These are phyloP conservation scores for Apoda limacodes DNA, from an alignment of 2,888 invertebrate genomes.

Conservation along the genomic window DNA sequence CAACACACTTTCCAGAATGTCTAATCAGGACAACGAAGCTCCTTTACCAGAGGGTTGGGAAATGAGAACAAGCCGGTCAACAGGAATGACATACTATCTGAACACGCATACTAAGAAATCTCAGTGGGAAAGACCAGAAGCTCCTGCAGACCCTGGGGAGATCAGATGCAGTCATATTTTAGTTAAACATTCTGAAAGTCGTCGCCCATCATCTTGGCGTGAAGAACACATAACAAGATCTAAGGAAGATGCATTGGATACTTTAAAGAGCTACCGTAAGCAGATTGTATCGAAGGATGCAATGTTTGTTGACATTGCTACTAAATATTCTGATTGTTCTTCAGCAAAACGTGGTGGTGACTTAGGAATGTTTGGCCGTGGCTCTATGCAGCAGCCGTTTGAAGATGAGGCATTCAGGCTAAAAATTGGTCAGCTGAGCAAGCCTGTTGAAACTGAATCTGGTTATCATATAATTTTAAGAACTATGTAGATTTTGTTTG, in stretches of 20 bases:
- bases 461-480: constrained; percentile 96
- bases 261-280: constrained; percentile 85
- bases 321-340: constrained; percentile 96
- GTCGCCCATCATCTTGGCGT: constrained; percentile 96
- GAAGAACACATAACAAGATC: constrained; percentile 91
- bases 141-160: constrained; percentile 78
- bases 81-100: constrained; percentile 93
- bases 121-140: constrained; percentile 96
- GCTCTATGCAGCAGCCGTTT: constrained; percentile 98
- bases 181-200: constrained; percentile 92
- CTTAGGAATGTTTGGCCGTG: constrained; percentile 89
- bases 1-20: constrained; percentile 51
- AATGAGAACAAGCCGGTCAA: constrained; percentile 86
- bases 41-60: constrained; percentile 93
- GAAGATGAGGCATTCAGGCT: constrained; percentile 96
- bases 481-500: constrained; percentile 74
- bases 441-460: constrained; percentile 93
- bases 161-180: constrained; percentile 95
- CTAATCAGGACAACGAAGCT: constrained; percentile 46
- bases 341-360: constrained; percentile 97
- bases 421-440: constrained; percentile 93
- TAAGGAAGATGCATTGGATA: constrained; percentile 91
- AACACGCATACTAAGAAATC: constrained; percentile 97
- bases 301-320: constrained; percentile 88
- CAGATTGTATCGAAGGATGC: constrained; percentile 85